phyloP scores from a whole-genome alignment of 2,797 vertebrate species.

The Phyllotis vaccarum region DNA sequence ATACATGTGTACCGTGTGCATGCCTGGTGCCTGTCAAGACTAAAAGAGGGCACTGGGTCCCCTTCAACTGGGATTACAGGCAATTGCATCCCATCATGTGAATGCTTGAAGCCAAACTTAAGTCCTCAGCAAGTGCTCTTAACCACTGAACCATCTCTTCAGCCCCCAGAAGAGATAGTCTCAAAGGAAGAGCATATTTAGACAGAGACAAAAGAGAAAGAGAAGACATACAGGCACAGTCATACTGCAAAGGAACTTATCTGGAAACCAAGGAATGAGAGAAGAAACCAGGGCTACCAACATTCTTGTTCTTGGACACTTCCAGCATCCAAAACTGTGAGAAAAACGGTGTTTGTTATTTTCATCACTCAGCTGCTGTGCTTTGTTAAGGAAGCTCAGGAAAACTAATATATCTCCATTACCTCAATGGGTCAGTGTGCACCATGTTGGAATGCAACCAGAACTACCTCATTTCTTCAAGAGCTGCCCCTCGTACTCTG shows the following conservation, averaged over 20 bases:
- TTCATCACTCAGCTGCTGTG: slow-evolving; percentile 3
- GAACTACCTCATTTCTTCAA: slow-evolving; percentile 59
- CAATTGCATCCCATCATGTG: not conserved
- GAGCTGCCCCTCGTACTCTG: slow-evolving; percentile 59
- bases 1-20: not conserved
- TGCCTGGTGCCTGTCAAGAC: not conserved
- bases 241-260: not conserved
- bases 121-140: not conserved
- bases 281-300: not conserved
- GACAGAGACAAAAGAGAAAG: not conserved
- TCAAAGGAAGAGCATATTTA: slow-evolving; percentile 15
- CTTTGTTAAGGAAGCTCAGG: slow-evolving; percentile 24
- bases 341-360: slow-evolving; percentile 40
- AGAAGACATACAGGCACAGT: not conserved
- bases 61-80: not conserved
- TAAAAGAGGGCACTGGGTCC: not conserved
- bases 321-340: slow-evolving; percentile 14
- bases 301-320: slow-evolving; percentile 32
- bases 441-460: slow-evolving; percentile 38
- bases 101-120: not conserved
- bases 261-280: not conserved
- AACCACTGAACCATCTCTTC: not conserved
- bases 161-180: not conserved
- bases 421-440: slow-evolving; percentile 35
- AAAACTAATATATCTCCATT: slow-evolving; percentile 55